A percentile compares a stretch with the other conserved stretches of the same genome.
Evolutionary conservation across 2,113 vertebrate genomes (phyloP).

Genomic region (Calidris pygmaea): DNA sequence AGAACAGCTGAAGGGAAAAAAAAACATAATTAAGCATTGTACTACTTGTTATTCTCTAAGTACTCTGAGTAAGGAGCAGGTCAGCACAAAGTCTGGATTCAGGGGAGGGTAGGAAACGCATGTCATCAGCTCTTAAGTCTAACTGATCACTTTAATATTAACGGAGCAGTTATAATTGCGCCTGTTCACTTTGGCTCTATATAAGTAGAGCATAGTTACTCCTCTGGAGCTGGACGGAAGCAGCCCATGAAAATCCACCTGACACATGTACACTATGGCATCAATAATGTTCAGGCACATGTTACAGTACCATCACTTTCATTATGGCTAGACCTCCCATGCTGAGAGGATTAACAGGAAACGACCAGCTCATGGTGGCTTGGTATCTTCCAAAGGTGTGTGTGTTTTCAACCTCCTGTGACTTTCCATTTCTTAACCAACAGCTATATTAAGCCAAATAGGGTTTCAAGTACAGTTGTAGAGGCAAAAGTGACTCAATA

Average conservation of each 20-base stretch:
- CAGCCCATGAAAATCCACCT: background rate
- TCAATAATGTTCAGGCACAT: background rate
- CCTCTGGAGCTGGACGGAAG: background rate
- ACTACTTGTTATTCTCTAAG: background rate
- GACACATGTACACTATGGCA: background rate
- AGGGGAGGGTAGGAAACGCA: background rate
- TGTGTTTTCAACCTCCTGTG: background rate
- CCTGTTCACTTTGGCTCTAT: background rate
- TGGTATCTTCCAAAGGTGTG: constrained; percentile 33
- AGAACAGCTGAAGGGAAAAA: background rate
- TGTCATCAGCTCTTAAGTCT: background rate
- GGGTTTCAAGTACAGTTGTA: background rate
- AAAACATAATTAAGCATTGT: background rate
- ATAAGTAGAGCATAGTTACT: background rate
- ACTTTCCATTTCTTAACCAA: background rate
- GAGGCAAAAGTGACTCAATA: background rate
- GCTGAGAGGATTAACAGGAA: constrained; percentile 13
- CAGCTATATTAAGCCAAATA: background rate
- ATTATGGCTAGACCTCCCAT: background rate
- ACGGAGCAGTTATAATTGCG: background rate
- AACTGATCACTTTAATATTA: background rate
- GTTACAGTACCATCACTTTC: background rate
- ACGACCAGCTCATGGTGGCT: background rate
- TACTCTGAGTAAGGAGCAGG: background rate
- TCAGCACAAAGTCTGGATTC: background rate